phyloP scores from a whole-genome alignment of 2,888 invertebrate species.

The Catocala sponsa region DNA sequence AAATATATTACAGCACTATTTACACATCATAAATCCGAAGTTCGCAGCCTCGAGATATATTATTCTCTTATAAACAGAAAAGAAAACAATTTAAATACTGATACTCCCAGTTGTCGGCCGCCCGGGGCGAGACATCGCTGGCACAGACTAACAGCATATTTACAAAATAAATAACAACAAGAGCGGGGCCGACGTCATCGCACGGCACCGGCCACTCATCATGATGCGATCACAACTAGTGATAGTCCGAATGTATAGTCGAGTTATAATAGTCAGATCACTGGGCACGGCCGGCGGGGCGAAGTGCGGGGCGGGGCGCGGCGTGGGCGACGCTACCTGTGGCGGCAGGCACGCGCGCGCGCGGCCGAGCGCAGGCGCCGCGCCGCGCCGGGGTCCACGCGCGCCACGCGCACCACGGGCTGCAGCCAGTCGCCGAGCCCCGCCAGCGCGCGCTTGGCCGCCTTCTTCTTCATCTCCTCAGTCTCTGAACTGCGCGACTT shows the following conservation, averaged over 20 bases:
- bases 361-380: constrained; percentile 74
- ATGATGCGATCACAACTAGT: constrained; percentile 36
- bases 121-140: constrained; percentile 31
- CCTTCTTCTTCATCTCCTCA: constrained; percentile 66
- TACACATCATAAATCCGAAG: constrained; percentile 54
- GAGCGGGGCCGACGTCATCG: constrained; percentile 5
- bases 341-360: constrained; percentile 47
- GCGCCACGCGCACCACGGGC: constrained; percentile 90
- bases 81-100: constrained; percentile 61
- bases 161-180: constrained; percentile 60
- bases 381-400: constrained; percentile 83
- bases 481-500: constrained; percentile 62
- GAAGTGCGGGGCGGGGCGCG: too few relatives aligned
- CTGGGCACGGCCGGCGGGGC: neutral
- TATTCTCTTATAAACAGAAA: constrained; percentile 49
- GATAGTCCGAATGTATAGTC: constrained; percentile 33
- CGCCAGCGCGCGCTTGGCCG: constrained; percentile 63
- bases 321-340: constrained; percentile 63
- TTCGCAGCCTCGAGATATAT: constrained; percentile 59
- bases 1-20: constrained; percentile 61
- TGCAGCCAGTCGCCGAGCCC: constrained; percentile 84
- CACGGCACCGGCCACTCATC: too few relatives aligned
- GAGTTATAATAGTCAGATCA: neutral
- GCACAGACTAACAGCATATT: constrained; percentile 38
- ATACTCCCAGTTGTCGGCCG: constrained; percentile 44